phyloP scores from a whole-genome alignment of 2,797 vertebrate species.

The Mycteria americana region DNA sequence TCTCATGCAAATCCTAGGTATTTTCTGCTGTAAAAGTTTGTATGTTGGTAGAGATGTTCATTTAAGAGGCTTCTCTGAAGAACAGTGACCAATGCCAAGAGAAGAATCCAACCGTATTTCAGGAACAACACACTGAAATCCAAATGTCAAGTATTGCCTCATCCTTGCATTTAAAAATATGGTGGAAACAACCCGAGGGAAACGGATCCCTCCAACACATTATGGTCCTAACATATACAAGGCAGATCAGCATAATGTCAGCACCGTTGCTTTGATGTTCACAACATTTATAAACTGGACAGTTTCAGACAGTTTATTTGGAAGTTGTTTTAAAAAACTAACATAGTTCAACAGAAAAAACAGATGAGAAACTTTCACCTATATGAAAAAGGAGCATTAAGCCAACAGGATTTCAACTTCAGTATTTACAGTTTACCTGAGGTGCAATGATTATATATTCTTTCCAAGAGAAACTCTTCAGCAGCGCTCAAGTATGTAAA shows the following conservation, averaged over 20 bases:
- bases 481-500: slow-evolving; percentile 80
- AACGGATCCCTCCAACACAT: not conserved
- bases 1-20: not conserved
- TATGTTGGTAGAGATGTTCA: not conserved
- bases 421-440: slow-evolving; percentile 78
- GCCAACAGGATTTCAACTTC: slow-evolving; percentile 66
- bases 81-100: slow-evolving; percentile 5
- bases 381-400: slow-evolving; percentile 48
- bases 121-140: not conserved
- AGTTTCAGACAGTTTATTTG: slow-evolving; percentile 55
- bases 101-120: not conserved
- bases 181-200: not conserved
- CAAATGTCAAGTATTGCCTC: slow-evolving; percentile 32
- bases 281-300: slow-evolving; percentile 43
- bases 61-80: slow-evolving; percentile 19
- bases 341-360: slow-evolving; percentile 50
- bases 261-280: not conserved
- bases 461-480: slow-evolving; percentile 71
- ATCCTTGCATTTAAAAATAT: not conserved
- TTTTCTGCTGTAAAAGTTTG: not conserved
- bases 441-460: slow-evolving; percentile 74
- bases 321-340: slow-evolving; percentile 36
- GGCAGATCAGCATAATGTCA: not conserved
- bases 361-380: slow-evolving; percentile 55
- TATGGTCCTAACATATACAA: not conserved